Conservation (phyloP, 2,113 vertebrate species). For the Apodemus speciosus region DNA sequence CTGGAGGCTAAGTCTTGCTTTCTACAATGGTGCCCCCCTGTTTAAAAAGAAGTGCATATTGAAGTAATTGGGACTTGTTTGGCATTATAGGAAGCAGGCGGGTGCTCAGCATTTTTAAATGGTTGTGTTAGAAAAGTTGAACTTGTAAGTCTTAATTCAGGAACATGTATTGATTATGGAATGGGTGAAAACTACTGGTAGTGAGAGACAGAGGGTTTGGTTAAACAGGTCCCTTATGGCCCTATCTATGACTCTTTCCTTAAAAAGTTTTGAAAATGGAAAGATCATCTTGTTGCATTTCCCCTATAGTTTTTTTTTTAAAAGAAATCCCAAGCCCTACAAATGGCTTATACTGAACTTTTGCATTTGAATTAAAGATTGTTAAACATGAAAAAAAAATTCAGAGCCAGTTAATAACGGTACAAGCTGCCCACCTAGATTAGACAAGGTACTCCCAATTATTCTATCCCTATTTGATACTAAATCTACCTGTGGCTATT, state of each 20-base stretch:
- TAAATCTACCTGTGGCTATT: too few species aligned
- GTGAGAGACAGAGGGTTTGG: conserved; percentile 71
- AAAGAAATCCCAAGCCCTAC: conserved; percentile 78
- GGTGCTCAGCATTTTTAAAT: conserved; percentile 75
- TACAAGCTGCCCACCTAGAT: too few species aligned
- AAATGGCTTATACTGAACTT: conserved; percentile 86
- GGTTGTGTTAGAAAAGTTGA: conserved; percentile 77
- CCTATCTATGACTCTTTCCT: conserved; percentile 80
- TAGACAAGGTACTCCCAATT: too few species aligned
- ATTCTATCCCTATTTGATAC: too few species aligned
- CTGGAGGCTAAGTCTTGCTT: conserved; percentile 73
- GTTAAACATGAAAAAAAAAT: conserved; percentile 80
- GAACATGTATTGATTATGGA: conserved; percentile 76
- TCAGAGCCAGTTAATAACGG: too few species aligned
- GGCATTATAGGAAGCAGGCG: conserved; percentile 75
- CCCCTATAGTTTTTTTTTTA: conserved; percentile 58
- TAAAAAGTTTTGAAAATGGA: conserved; percentile 82
- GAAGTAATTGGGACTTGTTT: conserved; percentile 72
- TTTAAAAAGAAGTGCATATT: conserved; percentile 76
- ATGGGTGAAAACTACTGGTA: conserved; percentile 68
- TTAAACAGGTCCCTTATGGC: conserved; percentile 76
- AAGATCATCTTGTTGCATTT: conserved; percentile 82
- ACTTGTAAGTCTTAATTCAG: conserved; percentile 80
- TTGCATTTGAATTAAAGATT: conserved; percentile 86
- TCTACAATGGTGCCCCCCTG: conserved; percentile 51